phyloP scores from a whole-genome alignment of 2,113 vertebrate genomes.

The Okapia johnstoni region DNA sequence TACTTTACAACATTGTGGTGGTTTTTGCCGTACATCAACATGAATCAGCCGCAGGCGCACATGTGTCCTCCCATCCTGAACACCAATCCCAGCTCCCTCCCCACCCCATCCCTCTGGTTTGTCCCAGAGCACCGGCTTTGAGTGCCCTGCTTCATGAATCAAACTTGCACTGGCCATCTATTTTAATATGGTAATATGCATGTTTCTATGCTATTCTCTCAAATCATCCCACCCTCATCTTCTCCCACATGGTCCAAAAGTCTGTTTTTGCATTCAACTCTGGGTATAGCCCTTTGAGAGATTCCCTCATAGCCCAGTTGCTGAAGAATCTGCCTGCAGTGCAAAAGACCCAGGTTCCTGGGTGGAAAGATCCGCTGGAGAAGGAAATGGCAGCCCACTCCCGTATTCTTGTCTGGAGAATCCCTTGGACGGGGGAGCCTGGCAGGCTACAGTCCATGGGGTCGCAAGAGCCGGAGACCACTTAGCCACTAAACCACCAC shows the following conservation, averaged over 20 bases:
- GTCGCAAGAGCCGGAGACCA: not conserved
- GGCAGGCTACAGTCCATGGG: not conserved
- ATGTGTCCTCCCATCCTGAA: not conserved
- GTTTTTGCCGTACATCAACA: not conserved
- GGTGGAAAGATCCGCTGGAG: not conserved
- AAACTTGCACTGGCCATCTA: not conserved
- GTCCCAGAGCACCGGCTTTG: not conserved
- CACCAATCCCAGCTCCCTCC: not conserved
- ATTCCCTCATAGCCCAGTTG: not conserved
- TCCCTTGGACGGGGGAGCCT: not conserved
- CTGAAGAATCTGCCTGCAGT: not conserved
- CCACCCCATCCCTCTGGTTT: not conserved
- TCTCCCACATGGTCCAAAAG: not conserved
- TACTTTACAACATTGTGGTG: not conserved
- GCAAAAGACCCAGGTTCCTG: not conserved
- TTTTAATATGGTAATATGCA: not conserved
- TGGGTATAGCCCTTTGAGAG: not conserved
- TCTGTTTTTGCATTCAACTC: not conserved
- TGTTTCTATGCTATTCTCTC: not conserved
- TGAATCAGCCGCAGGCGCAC: not conserved
- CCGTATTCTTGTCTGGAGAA: not conserved
- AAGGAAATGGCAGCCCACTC: not conserved
- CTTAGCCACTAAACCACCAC: not conserved
- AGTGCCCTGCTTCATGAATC: not conserved
- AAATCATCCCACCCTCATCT: not conserved